phyloP scores from a whole-genome alignment of 2,113 vertebrate species.

The Mastomys natalensis region DNA sequence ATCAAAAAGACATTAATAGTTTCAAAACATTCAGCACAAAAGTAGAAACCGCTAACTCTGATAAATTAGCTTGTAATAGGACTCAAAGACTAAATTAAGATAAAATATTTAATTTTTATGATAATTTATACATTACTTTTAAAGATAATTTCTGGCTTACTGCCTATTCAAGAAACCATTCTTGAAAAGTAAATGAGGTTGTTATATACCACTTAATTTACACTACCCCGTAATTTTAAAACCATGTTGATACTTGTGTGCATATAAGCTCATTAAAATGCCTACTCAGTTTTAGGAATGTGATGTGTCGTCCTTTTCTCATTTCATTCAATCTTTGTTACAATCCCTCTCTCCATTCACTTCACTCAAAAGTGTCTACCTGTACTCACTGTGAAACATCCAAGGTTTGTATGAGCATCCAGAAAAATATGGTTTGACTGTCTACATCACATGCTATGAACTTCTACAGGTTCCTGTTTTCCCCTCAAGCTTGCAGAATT shows the following conservation, averaged over 20 bases:
- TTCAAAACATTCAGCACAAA: neutral
- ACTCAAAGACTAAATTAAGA: neutral
- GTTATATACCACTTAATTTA: neutral
- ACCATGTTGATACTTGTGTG: neutral
- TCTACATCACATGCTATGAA: neutral
- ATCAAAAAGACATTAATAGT: neutral
- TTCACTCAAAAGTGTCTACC: neutral
- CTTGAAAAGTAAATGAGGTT: neutral
- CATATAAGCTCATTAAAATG: neutral
- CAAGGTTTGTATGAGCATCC: neutral
- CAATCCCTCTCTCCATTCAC: neutral
- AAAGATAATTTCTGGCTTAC: neutral
- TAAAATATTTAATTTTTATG: neutral
- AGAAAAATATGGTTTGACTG: neutral
- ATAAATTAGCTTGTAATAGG: neutral
- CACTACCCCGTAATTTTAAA: neutral
- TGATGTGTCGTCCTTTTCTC: accelerated
- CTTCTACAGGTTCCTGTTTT: neutral
- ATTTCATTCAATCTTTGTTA: neutral
- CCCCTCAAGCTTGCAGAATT: neutral
- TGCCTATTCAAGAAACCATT: neutral
- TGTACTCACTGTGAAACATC: neutral
- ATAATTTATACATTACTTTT: neutral
- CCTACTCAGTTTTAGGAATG: neutral
- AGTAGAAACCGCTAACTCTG: neutral